Conservation (phyloP, 2,113 vertebrate species). For the Diadophis punctatus region DNA sequence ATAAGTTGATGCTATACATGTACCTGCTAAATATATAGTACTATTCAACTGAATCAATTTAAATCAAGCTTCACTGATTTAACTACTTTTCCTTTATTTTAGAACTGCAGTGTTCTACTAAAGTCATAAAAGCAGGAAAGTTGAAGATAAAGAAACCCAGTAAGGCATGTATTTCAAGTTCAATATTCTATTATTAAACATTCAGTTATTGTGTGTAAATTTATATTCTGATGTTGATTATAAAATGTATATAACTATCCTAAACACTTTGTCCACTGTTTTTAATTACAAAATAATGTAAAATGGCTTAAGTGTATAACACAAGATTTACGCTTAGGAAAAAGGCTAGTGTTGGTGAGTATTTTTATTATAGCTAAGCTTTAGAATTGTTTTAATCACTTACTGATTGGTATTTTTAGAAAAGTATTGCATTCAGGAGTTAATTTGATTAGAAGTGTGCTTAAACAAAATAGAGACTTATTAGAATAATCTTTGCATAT, state of each 20-base stretch:
- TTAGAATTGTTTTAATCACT: background rate
- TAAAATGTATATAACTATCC: constrained; percentile 13
- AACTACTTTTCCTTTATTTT: constrained; percentile 43
- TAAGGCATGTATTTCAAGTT: constrained; percentile 76
- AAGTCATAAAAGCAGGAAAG: constrained; percentile 82
- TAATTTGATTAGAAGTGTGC: background rate
- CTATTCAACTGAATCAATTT: background rate
- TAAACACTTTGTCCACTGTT: background rate
- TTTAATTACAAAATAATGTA: background rate
- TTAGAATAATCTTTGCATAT: background rate
- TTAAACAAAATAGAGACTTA: background rate
- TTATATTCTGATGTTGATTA: background rate
- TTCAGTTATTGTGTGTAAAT: constrained; percentile 8
- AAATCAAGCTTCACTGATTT: background rate
- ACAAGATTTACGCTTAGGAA: background rate
- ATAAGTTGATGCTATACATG: background rate
- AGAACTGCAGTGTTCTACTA: constrained; percentile 79
- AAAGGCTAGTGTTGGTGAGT: background rate
- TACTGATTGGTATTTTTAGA: background rate
- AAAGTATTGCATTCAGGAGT: background rate
- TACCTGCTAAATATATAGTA: background rate
- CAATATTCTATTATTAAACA: background rate
- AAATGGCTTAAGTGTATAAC: background rate
- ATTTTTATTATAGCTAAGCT: background rate
- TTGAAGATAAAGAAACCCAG: constrained; percentile 79